These are phyloP conservation scores for Microcebus lehilahytsara DNA, from an alignment of 2,113 vertebrate species.

Conservation along the genomic window DNA sequence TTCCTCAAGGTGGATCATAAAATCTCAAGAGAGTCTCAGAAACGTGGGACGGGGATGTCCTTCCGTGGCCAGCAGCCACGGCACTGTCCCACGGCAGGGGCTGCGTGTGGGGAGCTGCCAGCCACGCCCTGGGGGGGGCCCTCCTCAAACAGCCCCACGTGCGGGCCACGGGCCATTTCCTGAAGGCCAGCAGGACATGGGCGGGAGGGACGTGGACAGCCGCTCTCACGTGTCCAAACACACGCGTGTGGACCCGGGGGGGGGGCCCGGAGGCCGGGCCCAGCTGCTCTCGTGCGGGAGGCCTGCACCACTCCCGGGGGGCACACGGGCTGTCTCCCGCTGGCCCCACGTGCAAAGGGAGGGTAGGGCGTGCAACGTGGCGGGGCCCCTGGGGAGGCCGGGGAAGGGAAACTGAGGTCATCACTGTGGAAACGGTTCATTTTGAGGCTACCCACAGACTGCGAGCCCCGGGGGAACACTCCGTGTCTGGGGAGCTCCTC, in stretches of 20 bases:
- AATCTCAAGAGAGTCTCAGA: background rate
- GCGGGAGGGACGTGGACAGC: too few species aligned
- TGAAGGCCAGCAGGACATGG: background rate
- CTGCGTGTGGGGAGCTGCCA: background rate
- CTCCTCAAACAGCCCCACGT: background rate
- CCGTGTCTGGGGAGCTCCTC: background rate
- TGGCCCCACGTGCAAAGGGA: background rate
- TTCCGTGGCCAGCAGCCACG: rapidly evolving
- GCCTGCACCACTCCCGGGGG: too few species aligned
- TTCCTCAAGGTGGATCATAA: background rate
- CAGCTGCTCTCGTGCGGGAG: too few species aligned
- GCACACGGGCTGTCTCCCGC: background rate
- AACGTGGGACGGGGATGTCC: background rate
- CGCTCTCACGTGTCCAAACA: too few species aligned
- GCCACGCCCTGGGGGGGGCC: background rate
- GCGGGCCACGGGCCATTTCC: too few species aligned
- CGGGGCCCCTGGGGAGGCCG: background rate
- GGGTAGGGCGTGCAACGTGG: background rate
- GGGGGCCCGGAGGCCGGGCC: background rate
- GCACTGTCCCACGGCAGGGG: rapidly evolving
- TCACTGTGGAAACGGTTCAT: background rate
- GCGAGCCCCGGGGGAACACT: background rate
- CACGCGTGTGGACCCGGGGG: background rate
- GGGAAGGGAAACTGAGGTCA: too few species aligned
- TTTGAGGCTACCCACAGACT: background rate